Conservation (phyloP, 2,113 vertebrate species). For the Laticauda laticaudata region DNA sequence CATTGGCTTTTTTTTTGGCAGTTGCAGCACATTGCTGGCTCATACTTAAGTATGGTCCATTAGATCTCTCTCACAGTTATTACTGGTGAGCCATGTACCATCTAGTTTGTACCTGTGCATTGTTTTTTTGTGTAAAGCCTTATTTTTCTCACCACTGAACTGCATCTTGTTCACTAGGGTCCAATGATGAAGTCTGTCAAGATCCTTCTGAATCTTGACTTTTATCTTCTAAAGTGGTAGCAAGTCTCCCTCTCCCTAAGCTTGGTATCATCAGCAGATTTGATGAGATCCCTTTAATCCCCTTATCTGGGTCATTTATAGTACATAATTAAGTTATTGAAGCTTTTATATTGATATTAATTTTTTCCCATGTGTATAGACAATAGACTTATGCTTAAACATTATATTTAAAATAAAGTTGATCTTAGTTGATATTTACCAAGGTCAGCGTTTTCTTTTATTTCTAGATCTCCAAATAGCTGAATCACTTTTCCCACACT, state of each 20-base stretch:
- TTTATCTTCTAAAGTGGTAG: neutral
- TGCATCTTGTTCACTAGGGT: neutral
- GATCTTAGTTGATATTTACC: neutral
- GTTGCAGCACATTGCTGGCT: neutral
- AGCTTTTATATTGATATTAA: neutral
- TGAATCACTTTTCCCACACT: neutral
- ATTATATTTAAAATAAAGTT: neutral
- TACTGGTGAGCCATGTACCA: neutral
- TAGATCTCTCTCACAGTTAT: neutral
- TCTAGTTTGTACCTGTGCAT: neutral
- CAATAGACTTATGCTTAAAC: neutral
- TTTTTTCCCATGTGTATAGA: neutral
- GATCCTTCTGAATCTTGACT: neutral
- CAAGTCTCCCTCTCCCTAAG: neutral
- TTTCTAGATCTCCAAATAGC: neutral
- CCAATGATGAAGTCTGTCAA: neutral
- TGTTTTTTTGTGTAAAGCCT: neutral
- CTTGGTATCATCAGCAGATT: neutral
- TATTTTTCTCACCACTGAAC: neutral
- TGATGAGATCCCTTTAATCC: neutral
- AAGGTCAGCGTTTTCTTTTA: neutral
- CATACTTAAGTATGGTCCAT: neutral
- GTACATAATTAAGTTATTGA: neutral
- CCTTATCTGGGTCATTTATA: neutral
- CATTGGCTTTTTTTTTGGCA: neutral